Conservation (phyloP, 2,888 invertebrate species). For the Beris morrisii region DNA sequence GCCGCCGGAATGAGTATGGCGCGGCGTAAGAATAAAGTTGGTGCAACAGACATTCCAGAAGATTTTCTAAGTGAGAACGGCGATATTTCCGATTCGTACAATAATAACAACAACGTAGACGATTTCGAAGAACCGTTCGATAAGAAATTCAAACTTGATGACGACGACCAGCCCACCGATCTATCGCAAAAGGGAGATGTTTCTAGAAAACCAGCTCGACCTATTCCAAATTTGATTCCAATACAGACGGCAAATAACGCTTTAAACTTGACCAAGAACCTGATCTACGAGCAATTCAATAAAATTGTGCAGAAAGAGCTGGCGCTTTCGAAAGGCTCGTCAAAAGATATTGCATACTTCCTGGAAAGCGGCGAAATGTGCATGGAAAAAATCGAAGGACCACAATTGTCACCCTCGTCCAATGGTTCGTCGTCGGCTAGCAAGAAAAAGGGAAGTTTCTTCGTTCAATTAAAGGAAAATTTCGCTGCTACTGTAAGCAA, state of each 20-base stretch:
- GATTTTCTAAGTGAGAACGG: slow-evolving; percentile 41
- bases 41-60: slow-evolving; percentile 58
- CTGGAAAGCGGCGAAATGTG: slow-evolving; percentile 39
- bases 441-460: slow-evolving; percentile 65
- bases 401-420: slow-evolving; percentile 48
- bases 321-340: slow-evolving; percentile 1
- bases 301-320: slow-evolving; percentile 18
- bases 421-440: slow-evolving; percentile 41
- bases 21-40: slow-evolving; percentile 73
- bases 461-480: slow-evolving; percentile 79
- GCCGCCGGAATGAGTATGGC: slow-evolving; percentile 59
- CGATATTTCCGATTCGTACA: slow-evolving; percentile 32
- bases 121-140: slow-evolving; percentile 49
- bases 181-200: slow-evolving; percentile 56
- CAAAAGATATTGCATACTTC: slow-evolving; percentile 2
- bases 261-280: slow-evolving; percentile 53
- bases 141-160: slow-evolving; percentile 46
- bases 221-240: slow-evolving; percentile 76
- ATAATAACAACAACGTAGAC: slow-evolving; percentile 51
- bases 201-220: slow-evolving; percentile 60
- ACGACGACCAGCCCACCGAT: slow-evolving; percentile 53
- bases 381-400: slow-evolving; percentile 40
- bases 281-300: slow-evolving; percentile 32
- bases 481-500: slow-evolving; percentile 66
- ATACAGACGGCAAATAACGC: slow-evolving; percentile 58